These are phyloP conservation scores for Protonemura montana DNA, from an alignment of 2,888 invertebrate genomes.

Conservation along the genomic window DNA sequence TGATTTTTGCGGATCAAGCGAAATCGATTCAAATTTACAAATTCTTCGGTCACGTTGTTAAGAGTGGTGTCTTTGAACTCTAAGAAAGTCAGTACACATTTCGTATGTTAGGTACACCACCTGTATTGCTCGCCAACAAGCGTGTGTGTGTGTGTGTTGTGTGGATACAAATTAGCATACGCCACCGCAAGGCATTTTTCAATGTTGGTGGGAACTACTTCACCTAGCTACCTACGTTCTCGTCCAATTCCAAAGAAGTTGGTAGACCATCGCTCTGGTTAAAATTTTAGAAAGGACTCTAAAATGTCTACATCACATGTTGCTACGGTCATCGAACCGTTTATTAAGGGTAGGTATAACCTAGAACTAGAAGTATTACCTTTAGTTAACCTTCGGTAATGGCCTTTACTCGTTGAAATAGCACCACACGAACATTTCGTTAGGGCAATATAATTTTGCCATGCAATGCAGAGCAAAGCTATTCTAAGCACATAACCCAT, in stretches of 20 bases:
- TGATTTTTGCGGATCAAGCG: neutral
- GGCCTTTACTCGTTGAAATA: no score
- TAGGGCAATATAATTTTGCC: no score
- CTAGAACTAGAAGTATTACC: no score
- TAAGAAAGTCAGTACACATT: neutral
- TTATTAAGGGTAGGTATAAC: neutral
- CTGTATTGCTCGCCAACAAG: neutral
- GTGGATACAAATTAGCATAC: slow-evolving; percentile 1
- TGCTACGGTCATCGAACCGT: neutral
- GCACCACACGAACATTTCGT: no score
- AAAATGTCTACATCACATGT: neutral
- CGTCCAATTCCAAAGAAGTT: no score
- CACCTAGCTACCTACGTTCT: neutral
- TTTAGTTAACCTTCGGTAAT: no score
- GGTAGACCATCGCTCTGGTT: neutral
- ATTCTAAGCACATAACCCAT: no score
- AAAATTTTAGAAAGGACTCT: neutral
- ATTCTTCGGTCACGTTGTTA: neutral
- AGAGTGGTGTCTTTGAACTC: neutral
- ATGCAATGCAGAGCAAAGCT: no score
- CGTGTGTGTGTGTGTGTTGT: neutral
- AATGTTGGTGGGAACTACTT: neutral
- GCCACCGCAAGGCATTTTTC: neutral
- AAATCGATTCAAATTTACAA: neutral
- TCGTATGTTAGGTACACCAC: neutral